Evolutionary conservation across 2,113 vertebrate species (phyloP).

Genomic region (Hystrix cristata): DNA sequence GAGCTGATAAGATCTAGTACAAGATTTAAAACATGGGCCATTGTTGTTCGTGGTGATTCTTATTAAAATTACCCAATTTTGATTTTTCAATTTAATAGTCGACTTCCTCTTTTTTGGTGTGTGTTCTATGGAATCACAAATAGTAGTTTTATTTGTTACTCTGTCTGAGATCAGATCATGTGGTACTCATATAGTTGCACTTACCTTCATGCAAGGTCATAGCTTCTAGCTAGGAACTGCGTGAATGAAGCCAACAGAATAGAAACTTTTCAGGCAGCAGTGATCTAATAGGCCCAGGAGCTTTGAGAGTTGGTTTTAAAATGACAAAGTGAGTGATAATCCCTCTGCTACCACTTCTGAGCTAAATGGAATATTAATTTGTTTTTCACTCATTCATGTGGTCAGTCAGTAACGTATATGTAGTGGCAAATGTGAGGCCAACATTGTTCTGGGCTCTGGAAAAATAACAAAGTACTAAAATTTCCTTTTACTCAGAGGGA

Average conservation of each 20-base stretch:
- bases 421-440: background rate
- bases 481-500: background rate
- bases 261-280: background rate
- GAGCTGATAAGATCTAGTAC: slow-evolving; percentile 30
- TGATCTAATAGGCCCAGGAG: background rate
- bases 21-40: slow-evolving; percentile 10
- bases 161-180: background rate
- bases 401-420: background rate
- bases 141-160: background rate
- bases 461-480: background rate
- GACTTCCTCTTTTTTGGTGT: slow-evolving; percentile 28
- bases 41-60: slow-evolving; percentile 42
- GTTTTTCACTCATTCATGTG: background rate
- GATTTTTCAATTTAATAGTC: slow-evolving; percentile 41
- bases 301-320: background rate
- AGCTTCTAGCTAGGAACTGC: too few relatives aligned
- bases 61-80: slow-evolving; percentile 49
- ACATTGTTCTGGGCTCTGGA: background rate
- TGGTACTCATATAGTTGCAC: background rate
- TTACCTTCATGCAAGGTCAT: background rate
- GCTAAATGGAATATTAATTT: background rate
- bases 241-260: background rate
- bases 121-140: background rate
- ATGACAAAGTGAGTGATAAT: background rate
- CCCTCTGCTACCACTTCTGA: background rate